Conservation (phyloP, 1,140 invertebrate genomes). For the Forficula auricularia region DNA sequence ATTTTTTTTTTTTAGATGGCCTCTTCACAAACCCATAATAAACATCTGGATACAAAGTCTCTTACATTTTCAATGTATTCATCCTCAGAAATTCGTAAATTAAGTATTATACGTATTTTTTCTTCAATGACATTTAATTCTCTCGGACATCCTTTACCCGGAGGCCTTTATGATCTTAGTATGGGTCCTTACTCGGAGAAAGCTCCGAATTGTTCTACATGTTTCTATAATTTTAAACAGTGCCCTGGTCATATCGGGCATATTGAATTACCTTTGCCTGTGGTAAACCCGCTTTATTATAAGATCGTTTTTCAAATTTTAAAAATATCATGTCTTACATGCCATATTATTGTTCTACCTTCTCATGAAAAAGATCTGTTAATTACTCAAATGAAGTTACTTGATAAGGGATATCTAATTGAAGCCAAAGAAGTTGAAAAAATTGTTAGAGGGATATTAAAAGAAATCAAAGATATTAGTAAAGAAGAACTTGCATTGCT, state of each 20-base stretch:
- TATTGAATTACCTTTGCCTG: constrained; percentile 75
- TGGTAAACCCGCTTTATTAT: constrained; percentile 84
- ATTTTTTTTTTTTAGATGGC: too few relatives aligned
- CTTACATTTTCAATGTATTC: constrained; percentile 49
- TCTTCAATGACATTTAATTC: constrained; percentile 70
- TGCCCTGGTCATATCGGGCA: constrained; percentile 93
- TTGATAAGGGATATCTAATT: constrained; percentile 54
- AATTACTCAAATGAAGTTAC: constrained; percentile 50
- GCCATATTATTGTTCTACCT: constrained; percentile 24
- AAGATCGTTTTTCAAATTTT: constrained; percentile 50
- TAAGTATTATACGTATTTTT: constrained; percentile 73
- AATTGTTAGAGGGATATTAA: constrained; percentile 9
- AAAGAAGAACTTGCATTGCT: background rate
- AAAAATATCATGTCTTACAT: constrained; percentile 48
- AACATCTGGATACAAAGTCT: background rate
- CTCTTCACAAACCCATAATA: too few relatives aligned
- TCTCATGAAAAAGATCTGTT: constrained; percentile 43
- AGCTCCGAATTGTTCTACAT: constrained; percentile 65
- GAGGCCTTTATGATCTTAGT: constrained; percentile 71
- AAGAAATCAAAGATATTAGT: too few relatives aligned
- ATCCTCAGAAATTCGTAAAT: constrained; percentile 61
- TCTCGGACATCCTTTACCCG: constrained; percentile 60
- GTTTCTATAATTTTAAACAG: constrained; percentile 41
- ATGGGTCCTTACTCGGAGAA: constrained; percentile 35
- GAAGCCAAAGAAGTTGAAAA: constrained; percentile 48